Evolutionary conservation across 2,888 invertebrate genomes (phyloP).

Genomic region (Xanthorhoe designata): DNA sequence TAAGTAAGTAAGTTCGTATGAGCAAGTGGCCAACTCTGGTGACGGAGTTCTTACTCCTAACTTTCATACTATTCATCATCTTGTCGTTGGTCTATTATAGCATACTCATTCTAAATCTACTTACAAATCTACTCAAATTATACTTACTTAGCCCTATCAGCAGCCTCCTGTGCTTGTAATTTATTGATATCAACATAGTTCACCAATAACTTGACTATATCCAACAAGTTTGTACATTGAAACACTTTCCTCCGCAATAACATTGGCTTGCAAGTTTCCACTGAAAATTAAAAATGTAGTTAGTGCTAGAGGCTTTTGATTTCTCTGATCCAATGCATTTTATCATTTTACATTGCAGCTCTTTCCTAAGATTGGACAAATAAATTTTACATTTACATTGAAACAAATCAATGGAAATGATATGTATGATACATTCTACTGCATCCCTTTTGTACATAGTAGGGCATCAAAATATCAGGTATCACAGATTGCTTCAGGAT

Average conservation of each 20-base stretch:
- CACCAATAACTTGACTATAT: constrained; percentile 71
- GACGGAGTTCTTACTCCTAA: too few relatives aligned
- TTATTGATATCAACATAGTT: constrained; percentile 67
- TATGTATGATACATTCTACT: too few relatives aligned
- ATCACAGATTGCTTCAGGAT: background rate
- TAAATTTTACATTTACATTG: too few relatives aligned
- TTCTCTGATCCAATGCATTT: background rate
- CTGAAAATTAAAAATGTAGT: constrained; percentile 58
- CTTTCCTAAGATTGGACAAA: background rate
- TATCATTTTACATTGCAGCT: background rate
- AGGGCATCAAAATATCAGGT: background rate
- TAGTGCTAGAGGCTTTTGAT: background rate
- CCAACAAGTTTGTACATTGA: constrained; percentile 72
- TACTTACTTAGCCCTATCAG: constrained; percentile 59
- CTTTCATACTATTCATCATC: too few relatives aligned
- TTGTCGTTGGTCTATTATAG: too few relatives aligned
- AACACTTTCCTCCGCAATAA: constrained; percentile 67
- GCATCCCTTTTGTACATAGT: background rate
- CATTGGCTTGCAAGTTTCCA: constrained; percentile 76
- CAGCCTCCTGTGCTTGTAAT: constrained; percentile 57
- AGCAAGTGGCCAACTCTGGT: too few relatives aligned
- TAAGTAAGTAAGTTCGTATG: too few relatives aligned
- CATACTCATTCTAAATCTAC: constrained; percentile 1
- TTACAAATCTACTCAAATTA: background rate
- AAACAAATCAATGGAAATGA: too few relatives aligned